These are phyloP conservation scores for Columba guinea DNA, from an alignment of 2,797 vertebrate genomes.

Conservation along the genomic window DNA sequence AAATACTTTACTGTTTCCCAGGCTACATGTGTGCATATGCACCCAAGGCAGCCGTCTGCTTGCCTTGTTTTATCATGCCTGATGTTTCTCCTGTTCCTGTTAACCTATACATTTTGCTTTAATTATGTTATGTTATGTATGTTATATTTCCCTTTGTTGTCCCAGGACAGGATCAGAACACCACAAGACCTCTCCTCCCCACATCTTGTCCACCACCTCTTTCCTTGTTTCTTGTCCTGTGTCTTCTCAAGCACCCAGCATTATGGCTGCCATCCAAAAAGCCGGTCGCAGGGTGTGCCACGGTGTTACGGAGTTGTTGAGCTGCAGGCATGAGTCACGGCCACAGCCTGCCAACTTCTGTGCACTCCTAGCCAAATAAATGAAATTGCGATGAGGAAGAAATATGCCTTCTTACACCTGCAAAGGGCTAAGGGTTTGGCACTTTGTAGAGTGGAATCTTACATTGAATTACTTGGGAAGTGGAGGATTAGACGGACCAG, in stretches of 20 bases:
- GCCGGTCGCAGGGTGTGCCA: accelerated
- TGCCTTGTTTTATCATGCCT: neutral
- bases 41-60: neutral
- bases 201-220: neutral
- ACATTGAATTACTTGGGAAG: neutral
- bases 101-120: neutral
- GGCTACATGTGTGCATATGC: neutral
- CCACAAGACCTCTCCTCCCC: neutral
- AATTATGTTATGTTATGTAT: neutral
- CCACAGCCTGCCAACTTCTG: neutral
- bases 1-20: neutral
- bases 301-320: accelerated
- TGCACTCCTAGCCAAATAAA: neutral
- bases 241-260: neutral
- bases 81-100: neutral
- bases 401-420: neutral
- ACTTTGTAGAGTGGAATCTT: neutral
- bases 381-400: neutral
- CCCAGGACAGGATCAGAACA: neutral
- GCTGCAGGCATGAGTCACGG: neutral
- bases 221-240: neutral
- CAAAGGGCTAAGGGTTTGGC: neutral
- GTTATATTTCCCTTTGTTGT: neutral
- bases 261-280: neutral
- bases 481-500: neutral